phyloP scores from a whole-genome alignment of 1,140 invertebrate genomes.

The Muscidifurax raptorellus region DNA sequence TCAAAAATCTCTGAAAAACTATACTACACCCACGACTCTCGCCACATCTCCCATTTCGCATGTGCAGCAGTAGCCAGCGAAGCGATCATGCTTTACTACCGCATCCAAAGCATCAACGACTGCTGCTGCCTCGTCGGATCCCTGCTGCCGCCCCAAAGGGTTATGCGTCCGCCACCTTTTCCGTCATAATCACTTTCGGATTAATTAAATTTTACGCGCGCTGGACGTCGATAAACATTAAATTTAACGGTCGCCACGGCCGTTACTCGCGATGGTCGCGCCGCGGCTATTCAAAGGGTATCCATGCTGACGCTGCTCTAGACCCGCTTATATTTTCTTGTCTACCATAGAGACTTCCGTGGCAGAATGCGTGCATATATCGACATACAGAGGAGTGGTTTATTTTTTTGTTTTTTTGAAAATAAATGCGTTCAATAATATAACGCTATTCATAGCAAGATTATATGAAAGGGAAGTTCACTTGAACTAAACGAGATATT shows the following conservation, averaged over 20 bases:
- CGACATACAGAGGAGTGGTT: no score
- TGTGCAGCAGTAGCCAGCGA: neutral
- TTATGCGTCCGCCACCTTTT: constrained; percentile 62
- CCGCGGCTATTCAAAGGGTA: neutral
- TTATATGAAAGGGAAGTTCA: no score
- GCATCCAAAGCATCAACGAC: neutral
- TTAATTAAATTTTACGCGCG: constrained; percentile 75
- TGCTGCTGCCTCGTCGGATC: neutral
- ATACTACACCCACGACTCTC: no score
- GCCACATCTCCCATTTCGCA: no score
- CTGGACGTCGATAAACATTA: constrained; percentile 72
- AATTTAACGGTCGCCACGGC: constrained; percentile 70
- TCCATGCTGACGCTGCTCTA: constrained; percentile 4
- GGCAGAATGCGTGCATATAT: no score
- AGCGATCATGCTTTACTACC: neutral
- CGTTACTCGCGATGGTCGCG: constrained; percentile 55
- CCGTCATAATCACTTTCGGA: constrained; percentile 75
- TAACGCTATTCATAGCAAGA: no score
- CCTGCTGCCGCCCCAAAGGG: constrained; percentile 37
- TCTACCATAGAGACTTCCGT: neutral
- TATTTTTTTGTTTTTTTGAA: no score
- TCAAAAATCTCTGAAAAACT: no score
- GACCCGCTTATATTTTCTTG: neutral
- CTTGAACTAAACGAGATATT: no score
- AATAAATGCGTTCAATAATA: no score